These are phyloP conservation scores for Hyperopisus bebe DNA, from an alignment of 2,113 vertebrate species.

Conservation along the genomic window DNA sequence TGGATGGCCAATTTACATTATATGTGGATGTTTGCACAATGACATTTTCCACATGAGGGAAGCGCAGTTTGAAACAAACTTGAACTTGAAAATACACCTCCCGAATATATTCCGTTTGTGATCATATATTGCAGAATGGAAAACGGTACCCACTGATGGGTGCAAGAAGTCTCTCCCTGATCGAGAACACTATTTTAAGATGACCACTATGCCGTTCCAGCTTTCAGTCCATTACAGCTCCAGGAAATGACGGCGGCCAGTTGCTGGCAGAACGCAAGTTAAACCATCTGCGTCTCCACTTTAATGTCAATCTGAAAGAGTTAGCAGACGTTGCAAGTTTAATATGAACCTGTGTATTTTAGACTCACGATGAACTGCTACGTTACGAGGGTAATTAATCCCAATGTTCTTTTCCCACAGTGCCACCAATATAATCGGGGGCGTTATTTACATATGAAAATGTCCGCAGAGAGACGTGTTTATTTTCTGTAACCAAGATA, in stretches of 20 bases:
- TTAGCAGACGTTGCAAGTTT: not conserved
- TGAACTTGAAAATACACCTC: not conserved
- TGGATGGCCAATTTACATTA: not conserved
- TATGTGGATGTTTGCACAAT: not conserved
- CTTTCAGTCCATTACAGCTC: not conserved
- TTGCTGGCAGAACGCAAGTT: not conserved
- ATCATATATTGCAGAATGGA: not conserved
- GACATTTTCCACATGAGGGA: not conserved
- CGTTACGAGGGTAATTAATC: not conserved
- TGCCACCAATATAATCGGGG: not conserved
- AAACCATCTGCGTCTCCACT: not conserved
- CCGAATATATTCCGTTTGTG: not conserved
- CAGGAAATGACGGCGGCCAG: not conserved
- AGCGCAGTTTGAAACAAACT: not conserved
- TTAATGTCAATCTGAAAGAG: not conserved
- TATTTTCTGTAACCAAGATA: not conserved
- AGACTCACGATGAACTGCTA: not conserved
- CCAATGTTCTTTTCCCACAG: constrained; percentile 1
- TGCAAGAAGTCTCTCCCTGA: not conserved
- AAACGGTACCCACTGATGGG: not conserved
- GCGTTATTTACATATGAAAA: not conserved
- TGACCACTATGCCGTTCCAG: not conserved
- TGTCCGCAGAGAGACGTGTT: constrained; percentile 5
- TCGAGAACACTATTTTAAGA: not conserved
- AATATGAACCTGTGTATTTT: not conserved